Evolutionary conservation across 2,888 invertebrate species (phyloP).

Genomic region (Psococerastis gibbosa): DNA sequence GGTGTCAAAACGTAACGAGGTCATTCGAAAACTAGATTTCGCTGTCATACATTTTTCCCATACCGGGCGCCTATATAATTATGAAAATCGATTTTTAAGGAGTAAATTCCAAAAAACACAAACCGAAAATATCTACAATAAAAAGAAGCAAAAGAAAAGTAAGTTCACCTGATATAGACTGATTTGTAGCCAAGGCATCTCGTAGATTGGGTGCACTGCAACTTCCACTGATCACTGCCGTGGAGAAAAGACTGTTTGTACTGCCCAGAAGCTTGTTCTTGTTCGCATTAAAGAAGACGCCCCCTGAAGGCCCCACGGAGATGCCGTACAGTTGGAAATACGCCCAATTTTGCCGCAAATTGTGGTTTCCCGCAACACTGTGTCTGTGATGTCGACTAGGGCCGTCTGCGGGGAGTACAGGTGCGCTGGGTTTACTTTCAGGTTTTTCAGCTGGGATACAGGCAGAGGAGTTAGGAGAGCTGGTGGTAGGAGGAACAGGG

Average conservation of each 20-base stretch:
- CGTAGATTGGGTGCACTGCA: constrained; percentile 80
- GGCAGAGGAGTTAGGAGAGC: constrained; percentile 10
- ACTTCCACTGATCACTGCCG: constrained; percentile 89
- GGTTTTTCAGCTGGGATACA: constrained; percentile 10
- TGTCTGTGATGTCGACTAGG: constrained; percentile 64
- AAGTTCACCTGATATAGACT: constrained; percentile 50
- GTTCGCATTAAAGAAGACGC: constrained; percentile 31
- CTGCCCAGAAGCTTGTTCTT: constrained; percentile 39
- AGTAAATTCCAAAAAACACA: constrained; percentile 1
- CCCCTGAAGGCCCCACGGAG: constrained; percentile 14
- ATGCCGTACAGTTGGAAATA: constrained; percentile 72
- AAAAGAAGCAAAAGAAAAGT: no score
- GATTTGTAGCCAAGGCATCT: constrained; percentile 62
- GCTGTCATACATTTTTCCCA: no score
- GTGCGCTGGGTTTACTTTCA: constrained; percentile 17
- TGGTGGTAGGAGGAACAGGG: constrained; percentile 13
- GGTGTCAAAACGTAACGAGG: no score
- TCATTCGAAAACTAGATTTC: no score
- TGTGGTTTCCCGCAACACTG: constrained; percentile 92
- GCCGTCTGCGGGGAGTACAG: constrained; percentile 25
- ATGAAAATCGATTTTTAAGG: no score
- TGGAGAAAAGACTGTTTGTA: constrained; percentile 79
- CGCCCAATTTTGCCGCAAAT: constrained; percentile 22
- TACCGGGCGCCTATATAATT: no score
- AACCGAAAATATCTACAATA: constrained; percentile 2